These are phyloP conservation scores for Platichthys stellatus DNA, from an alignment of 2,113 vertebrate species.

Conservation along the genomic window DNA sequence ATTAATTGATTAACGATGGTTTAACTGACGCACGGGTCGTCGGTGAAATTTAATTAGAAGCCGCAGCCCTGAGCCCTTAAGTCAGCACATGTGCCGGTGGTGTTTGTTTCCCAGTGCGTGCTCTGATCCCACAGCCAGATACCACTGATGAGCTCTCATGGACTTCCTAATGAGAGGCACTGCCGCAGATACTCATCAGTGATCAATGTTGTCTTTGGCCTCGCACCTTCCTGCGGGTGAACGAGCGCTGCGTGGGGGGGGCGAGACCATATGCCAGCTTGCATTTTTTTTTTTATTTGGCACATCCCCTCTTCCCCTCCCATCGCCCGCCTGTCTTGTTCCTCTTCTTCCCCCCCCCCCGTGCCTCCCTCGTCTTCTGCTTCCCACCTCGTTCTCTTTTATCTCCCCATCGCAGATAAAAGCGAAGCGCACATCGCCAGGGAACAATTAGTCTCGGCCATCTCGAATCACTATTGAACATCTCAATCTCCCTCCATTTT, in stretches of 20 bases:
- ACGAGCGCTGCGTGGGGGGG: neutral
- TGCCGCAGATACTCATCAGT: constrained; percentile 61
- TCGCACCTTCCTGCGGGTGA: constrained; percentile 36
- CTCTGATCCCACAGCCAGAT: constrained; percentile 53
- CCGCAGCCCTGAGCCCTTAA: neutral
- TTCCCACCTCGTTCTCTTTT: constrained; percentile 32
- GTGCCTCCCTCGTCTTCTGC: neutral
- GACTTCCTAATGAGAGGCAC: constrained; percentile 56
- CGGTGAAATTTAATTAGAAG: neutral
- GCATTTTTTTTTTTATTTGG: neutral
- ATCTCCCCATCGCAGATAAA: constrained; percentile 81
- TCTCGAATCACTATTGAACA: constrained; percentile 61
- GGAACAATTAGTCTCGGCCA: constrained; percentile 82
- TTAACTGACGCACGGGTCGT: neutral
- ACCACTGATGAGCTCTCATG: constrained; percentile 52
- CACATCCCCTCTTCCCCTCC: neutral
- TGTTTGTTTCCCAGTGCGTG: constrained; percentile 2
- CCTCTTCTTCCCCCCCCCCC: neutral
- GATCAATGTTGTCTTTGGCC: constrained; percentile 62
- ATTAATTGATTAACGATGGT: neutral
- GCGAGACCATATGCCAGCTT: constrained; percentile 17
- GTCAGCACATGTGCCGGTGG: constrained; percentile 3
- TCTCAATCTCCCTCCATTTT: constrained; percentile 64
- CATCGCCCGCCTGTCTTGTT: neutral
- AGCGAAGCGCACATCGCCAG: constrained; percentile 84